Evolutionary conservation across 2,888 invertebrate species (phyloP).

Genomic region (Orgyia antiqua): DNA sequence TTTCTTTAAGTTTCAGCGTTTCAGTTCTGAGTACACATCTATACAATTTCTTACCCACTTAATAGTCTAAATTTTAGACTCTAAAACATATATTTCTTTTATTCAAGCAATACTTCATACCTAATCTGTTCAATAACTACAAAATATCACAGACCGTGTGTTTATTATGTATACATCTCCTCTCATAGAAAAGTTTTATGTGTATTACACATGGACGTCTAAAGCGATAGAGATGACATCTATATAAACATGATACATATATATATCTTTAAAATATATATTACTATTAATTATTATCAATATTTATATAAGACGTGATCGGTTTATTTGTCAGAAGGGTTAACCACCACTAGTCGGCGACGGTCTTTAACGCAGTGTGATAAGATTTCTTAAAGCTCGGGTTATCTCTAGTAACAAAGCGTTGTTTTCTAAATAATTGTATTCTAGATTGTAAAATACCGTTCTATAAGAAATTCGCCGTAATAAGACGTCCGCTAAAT

Average conservation of each 20-base stretch:
- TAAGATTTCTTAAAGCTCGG: too few species aligned
- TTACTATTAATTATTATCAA: conserved; percentile 48
- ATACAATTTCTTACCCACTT: conserved; percentile 70
- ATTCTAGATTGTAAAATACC: too few species aligned
- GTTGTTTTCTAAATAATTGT: too few species aligned
- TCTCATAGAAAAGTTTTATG: conserved; percentile 74
- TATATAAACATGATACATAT: conserved; percentile 63
- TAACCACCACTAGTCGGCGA: conserved; percentile 50
- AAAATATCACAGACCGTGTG: conserved; percentile 78
- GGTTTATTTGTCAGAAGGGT: conserved; percentile 67
- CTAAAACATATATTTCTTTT: conserved; percentile 69
- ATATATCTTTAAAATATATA: conserved; percentile 47
- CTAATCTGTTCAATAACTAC: conserved; percentile 75
- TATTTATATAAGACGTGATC: conserved; percentile 53
- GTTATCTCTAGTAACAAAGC: too few species aligned
- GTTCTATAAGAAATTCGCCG: too few species aligned
- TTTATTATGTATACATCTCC: conserved; percentile 76
- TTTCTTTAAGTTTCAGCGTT: conserved; percentile 49
- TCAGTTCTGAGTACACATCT: conserved; percentile 60
- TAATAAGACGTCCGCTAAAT: too few species aligned
- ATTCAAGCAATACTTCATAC: conserved; percentile 74
- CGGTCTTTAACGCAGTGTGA: conserved; percentile 20
- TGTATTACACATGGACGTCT: conserved; percentile 77
- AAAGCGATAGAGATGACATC: conserved; percentile 73
- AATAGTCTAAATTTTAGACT: conserved; percentile 69